Base-by-base conservation (phyloP, 2,113 vertebrate species). In the Cebus imitator region DNA sequence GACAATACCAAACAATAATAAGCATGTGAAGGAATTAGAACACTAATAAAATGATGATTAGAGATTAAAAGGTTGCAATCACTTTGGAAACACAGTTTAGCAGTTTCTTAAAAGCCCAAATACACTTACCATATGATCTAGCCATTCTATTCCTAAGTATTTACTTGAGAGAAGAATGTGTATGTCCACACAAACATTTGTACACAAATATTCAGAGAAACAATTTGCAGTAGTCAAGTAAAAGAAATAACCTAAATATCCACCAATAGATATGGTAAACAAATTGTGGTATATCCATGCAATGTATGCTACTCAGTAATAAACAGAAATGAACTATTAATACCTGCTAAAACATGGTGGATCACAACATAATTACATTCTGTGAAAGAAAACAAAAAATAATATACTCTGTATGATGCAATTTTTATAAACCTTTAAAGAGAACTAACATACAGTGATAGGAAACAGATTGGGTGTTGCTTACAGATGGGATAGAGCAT, bases 381-480 rank as follows among this genome's bases (percentile, higher is more conserved):
- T n/a, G 23, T 70, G 78, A 81, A 93, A 75, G 45, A 88, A 45
- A 32, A 58, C 3, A 72, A 76, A 57, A 70, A 87, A 57, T 30
- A 6, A 8, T 27, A 16, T 23, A 27, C 61, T 82, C 30, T 30
- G 32, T 25, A 8, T 30, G 25, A 58, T 7, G 45, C 23, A 8
- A 18, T 61, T 58, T 75, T 83, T 40, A 87, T 80, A 66, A 70
- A 84, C 57, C 6, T 94, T 23, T 78, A 82, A 61, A 80, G 90
- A 83, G 66, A 78, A 70, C 18, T 6, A 35, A 83, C 18, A n/a
- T 40, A 3, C 2, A 89, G 43, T n/a, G 27, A 83, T 32, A 64
- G n/a, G 25, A 87, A 13, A 9, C 35, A 70, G 30, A 78, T 0
- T 4, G 48, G 18, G 27, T 1, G 8, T 6, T 70, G 27, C 6